These are phyloP conservation scores for Babylonia areolata DNA, from an alignment of 1,140 invertebrate species.

Conservation along the genomic window DNA sequence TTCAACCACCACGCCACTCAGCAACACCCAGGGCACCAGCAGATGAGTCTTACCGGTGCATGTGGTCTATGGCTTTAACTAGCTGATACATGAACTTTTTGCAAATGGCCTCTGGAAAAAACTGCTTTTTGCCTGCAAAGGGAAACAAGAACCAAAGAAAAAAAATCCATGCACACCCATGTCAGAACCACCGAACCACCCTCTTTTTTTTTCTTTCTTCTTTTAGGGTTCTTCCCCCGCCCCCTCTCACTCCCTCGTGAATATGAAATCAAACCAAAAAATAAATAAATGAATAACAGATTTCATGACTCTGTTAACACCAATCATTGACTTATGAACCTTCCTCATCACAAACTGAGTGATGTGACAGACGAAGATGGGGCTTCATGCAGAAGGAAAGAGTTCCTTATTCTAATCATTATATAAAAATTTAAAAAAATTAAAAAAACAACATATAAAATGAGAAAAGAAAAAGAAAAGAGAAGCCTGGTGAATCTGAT, in stretches of 20 bases:
- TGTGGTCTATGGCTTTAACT: conserved; percentile 72
- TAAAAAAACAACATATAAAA: too few relatives aligned
- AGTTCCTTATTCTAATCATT: too few relatives aligned
- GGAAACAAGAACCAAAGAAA: neutral
- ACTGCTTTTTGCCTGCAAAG: conserved; percentile 68
- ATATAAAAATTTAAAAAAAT: too few relatives aligned
- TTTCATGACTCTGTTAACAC: too few relatives aligned
- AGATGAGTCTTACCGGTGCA: conserved; percentile 69
- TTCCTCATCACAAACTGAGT: too few relatives aligned
- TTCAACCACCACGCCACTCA: neutral
- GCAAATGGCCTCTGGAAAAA: conserved; percentile 75
- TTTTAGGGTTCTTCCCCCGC: neutral
- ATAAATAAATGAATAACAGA: too few relatives aligned
- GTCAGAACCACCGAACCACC: neutral
- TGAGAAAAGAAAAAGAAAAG: too few relatives aligned
- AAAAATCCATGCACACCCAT: neutral
- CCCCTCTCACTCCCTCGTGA: neutral
- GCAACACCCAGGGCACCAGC: neutral
- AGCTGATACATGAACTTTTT: conserved; percentile 79
- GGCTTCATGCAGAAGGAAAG: too few relatives aligned
- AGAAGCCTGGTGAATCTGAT: too few relatives aligned
- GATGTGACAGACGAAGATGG: too few relatives aligned
- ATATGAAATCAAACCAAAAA: too few relatives aligned
- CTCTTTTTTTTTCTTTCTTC: neutral
- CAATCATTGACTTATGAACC: too few relatives aligned